These are phyloP conservation scores for Plutella xylostella DNA, from an alignment of 2,888 invertebrate species.

Conservation along the genomic window DNA sequence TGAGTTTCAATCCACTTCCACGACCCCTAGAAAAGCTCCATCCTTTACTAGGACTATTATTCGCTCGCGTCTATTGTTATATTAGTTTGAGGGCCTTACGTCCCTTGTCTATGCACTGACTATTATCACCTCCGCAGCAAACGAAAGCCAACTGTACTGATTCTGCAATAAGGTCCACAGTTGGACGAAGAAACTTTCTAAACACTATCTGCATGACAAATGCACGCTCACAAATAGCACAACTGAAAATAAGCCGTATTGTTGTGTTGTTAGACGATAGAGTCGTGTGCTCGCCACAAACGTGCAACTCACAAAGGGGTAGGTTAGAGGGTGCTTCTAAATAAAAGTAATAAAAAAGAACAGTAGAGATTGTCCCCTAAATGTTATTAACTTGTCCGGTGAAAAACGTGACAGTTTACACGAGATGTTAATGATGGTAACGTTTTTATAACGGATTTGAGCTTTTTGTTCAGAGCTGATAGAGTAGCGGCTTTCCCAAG, in stretches of 20 bases:
- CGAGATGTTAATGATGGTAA: constrained; percentile 9
- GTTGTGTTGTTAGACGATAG: no score
- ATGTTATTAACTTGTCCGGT: constrained; percentile 8
- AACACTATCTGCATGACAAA: neutral
- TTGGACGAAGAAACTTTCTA: no score
- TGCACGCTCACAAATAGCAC: neutral
- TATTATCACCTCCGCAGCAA: no score
- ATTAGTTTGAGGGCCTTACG: constrained; percentile 27
- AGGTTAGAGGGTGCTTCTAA: neutral
- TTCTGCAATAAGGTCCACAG: no score
- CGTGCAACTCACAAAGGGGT: constrained; percentile 55
- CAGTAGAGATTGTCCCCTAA: constrained; percentile 7
- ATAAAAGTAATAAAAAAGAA: constrained; percentile 7
- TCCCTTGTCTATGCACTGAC: constrained; percentile 23
- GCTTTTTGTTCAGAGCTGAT: neutral
- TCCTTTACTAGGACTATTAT: constrained; percentile 19
- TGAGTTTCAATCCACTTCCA: no score
- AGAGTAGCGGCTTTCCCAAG: neutral
- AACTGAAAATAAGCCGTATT: neutral
- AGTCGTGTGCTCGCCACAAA: no score
- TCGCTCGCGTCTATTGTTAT: constrained; percentile 30
- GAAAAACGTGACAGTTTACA: constrained; percentile 28
- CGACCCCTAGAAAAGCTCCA: constrained; percentile 1
- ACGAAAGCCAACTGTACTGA: no score
- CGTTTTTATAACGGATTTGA: constrained; percentile 1